These are phyloP conservation scores for Delia radicum DNA, from an alignment of 1,140 invertebrate genomes.

Conservation along the genomic window DNA sequence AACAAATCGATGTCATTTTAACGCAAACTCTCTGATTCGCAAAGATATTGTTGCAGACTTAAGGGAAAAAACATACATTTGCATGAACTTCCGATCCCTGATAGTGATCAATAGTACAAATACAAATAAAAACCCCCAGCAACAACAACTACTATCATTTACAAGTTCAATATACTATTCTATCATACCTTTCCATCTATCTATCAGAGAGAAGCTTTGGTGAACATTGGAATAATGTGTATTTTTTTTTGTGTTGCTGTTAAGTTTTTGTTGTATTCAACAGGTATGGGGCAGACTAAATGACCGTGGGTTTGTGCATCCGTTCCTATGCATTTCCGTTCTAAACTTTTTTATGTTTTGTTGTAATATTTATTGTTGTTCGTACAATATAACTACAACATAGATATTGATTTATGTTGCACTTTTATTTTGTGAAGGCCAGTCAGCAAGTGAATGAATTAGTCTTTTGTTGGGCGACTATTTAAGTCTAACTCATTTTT, in stretches of 20 bases:
- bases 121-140: no score
- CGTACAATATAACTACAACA: not conserved
- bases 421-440: not conserved
- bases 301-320: slow-evolving; percentile 22
- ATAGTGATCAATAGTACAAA: no score
- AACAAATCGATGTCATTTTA: no score
- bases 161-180: not conserved
- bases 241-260: not conserved
- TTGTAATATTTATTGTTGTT: not conserved
- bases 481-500: no score
- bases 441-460: not conserved
- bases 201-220: not conserved
- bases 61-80: no score
- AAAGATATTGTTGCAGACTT: no score
- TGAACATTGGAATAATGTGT: not conserved
- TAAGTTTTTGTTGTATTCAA: not conserved
- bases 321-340: slow-evolving; percentile 17
- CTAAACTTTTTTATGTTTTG: slow-evolving; percentile 11
- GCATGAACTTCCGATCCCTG: no score
- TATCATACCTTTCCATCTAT: no score
- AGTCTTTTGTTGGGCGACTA: no score
- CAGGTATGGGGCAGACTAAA: slow-evolving; percentile 12
- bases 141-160: not conserved
- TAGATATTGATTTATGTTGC: not conserved
- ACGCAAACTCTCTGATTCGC: no score